phyloP scores from a whole-genome alignment of 2,888 invertebrate genomes.

The Nomada ruficornis region DNA sequence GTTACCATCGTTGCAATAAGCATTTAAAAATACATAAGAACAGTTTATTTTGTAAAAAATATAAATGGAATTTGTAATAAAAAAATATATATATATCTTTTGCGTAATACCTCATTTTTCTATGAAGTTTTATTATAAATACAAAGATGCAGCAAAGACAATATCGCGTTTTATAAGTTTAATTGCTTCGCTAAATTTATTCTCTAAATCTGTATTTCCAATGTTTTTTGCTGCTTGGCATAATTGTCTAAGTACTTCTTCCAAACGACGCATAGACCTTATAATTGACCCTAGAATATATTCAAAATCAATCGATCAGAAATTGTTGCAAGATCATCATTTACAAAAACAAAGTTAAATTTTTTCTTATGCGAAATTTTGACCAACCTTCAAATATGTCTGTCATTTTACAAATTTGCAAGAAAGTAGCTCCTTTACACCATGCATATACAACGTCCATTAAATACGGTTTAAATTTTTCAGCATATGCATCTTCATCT shows the following conservation, averaged over 20 bases:
- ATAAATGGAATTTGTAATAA: slow-evolving; percentile 55
- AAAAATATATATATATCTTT: slow-evolving; percentile 51
- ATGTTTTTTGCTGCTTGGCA: slow-evolving; percentile 98
- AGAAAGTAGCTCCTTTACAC: slow-evolving; percentile 96
- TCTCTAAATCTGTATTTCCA: slow-evolving; percentile 97
- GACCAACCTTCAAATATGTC: slow-evolving; percentile 96
- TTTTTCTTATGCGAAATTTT: neutral
- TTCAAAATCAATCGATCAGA: slow-evolving; percentile 13
- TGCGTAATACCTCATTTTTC: slow-evolving; percentile 52
- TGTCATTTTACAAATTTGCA: slow-evolving; percentile 97
- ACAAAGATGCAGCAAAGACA: slow-evolving; percentile 99
- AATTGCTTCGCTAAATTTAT: slow-evolving; percentile 97
- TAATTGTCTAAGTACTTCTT: slow-evolving; percentile 97
- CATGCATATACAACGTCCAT: slow-evolving; percentile 99
- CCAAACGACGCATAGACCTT: slow-evolving; percentile 97
- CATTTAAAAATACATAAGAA: slow-evolving; percentile 32
- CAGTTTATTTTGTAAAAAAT: slow-evolving; percentile 47
- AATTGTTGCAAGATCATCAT: slow-evolving; percentile 22
- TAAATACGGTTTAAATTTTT: slow-evolving; percentile 95
- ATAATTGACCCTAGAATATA: slow-evolving; percentile 89
- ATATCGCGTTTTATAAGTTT: slow-evolving; percentile 98
- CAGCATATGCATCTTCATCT: slow-evolving; percentile 95
- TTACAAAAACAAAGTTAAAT: neutral
- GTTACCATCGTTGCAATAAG: slow-evolving; percentile 40
- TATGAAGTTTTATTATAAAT: slow-evolving; percentile 87